These are phyloP conservation scores for Melieria picta DNA, from an alignment of 2,888 invertebrate species.

Conservation along the genomic window DNA sequence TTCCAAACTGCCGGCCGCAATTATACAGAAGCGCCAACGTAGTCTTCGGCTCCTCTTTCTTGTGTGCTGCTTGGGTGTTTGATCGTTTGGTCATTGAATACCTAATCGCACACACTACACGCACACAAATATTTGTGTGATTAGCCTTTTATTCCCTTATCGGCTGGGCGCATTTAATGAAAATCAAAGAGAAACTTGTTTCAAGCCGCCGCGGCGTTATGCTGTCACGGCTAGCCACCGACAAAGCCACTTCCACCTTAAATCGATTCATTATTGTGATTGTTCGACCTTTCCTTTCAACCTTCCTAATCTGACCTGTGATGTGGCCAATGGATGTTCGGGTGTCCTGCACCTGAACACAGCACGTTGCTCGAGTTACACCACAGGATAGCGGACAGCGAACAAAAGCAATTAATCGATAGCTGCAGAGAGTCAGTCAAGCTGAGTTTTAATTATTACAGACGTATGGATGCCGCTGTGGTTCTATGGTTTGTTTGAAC, in stretches of 20 bases:
- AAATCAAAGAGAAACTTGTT: constrained; percentile 29
- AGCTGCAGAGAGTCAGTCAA: too few relatives aligned
- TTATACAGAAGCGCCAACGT: constrained; percentile 61
- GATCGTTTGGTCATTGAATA: constrained; percentile 13
- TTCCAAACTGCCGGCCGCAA: constrained; percentile 4
- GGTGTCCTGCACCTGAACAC: background rate
- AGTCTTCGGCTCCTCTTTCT: constrained; percentile 44
- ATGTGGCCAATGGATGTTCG: background rate
- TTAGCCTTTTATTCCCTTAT: constrained; percentile 55
- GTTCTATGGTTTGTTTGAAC: too few relatives aligned
- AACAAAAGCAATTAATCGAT: too few relatives aligned
- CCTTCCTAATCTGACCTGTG: constrained; percentile 27
- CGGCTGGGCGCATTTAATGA: constrained; percentile 40
- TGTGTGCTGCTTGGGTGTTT: too few relatives aligned
- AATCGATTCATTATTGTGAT: background rate
- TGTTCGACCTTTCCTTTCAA: constrained; percentile 15
- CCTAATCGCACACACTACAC: constrained; percentile 44
- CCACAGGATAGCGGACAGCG: constrained; percentile 12
- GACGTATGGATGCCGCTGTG: too few relatives aligned
- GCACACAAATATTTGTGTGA: constrained; percentile 62
- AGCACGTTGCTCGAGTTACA: constrained; percentile 24
- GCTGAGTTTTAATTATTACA: too few relatives aligned
- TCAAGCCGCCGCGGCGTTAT: constrained; percentile 25
- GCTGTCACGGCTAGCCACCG: constrained; percentile 8
- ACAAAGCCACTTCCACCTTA: constrained; percentile 16